Base-by-base conservation (phyloP, 2,888 invertebrate genomes). In the Macrophya annulata region DNA sequence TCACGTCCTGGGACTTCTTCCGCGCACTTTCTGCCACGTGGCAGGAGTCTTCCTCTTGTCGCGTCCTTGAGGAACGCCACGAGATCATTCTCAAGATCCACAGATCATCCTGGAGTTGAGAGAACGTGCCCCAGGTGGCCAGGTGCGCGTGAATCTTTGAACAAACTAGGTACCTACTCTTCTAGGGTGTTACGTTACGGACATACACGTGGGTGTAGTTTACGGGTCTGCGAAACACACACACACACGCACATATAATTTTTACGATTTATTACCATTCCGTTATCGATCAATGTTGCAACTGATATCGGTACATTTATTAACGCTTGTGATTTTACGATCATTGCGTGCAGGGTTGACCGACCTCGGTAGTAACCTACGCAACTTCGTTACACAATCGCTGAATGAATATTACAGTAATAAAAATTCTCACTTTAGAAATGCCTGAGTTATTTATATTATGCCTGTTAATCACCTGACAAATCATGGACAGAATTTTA, bases 251-350 rank as follows among this genome's bases (percentile, higher is more conserved):
- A 40, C 40, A 40, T 31, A 40, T 74, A n/a, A 74, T 81, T 62
- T 40, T 5, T 62, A 62, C 81, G 15, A 81, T 81, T 81, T 81
- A 81, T 48, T 4, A 55, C 85, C 85, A 88, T 87, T 87, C 87
- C 87, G 87, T 85, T 21, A 86, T 77, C 85, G 87, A 87, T 89
- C 87, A 86, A 88, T 88, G 90, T 87, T 88, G 88, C 90, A 89
- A 89, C 89, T 88, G 89, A 90, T 90, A 90, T 89, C 89, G 2
- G 43, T n/a, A 21, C 72, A 21, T 74, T 74, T 74, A 74, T 74
- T 90, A 89, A 91, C 89, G 89, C 40, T n/a, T 62, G 40, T n/a
- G n/a, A 62, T 59, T 79, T 43, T 40, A 79, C 62, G 79, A 79
- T 77, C 51, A 48, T 59, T 43, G 79, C 79, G 43, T 48, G 40